phyloP scores from a whole-genome alignment of 2,113 vertebrate species.

The Hippocampus mohnikei region DNA sequence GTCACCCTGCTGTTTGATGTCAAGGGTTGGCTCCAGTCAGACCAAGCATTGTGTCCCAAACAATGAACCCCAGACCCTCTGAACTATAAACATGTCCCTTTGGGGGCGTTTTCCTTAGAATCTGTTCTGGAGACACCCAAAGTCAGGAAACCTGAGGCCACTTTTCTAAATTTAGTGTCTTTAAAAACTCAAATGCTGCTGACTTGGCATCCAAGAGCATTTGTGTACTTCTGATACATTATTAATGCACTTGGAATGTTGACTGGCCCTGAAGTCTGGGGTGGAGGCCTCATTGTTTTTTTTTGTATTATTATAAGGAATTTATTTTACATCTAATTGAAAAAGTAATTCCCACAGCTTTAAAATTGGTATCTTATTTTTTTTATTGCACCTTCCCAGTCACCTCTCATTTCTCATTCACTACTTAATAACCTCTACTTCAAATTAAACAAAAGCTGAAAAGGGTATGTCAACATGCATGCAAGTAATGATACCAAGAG shows the following conservation, averaged over 20 bases:
- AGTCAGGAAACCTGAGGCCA: constrained; percentile 73
- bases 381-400: too few species aligned
- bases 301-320: constrained; percentile 21
- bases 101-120: constrained; percentile 72
- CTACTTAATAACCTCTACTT: neutral
- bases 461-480: neutral
- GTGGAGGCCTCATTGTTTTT: constrained; percentile 7
- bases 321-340: constrained; percentile 7
- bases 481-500: neutral
- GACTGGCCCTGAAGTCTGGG: constrained; percentile 9
- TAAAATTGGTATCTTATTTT: neutral
- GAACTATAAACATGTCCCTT: constrained; percentile 75
- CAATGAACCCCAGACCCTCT: constrained; percentile 77
- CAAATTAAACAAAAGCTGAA: neutral
- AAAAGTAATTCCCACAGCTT: neutral
- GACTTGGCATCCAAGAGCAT: constrained; percentile 55
- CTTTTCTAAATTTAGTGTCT: constrained; percentile 69
- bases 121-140: constrained; percentile 74
- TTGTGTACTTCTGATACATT: constrained; percentile 28
- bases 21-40: constrained; percentile 75
- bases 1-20: constrained; percentile 71
- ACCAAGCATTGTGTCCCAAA: constrained; percentile 80
- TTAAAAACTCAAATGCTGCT: constrained; percentile 56
- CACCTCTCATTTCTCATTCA: neutral
- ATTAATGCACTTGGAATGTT: constrained; percentile 40